These are phyloP conservation scores for Stegophylla sp. DNA, from an alignment of 2,888 invertebrate species.

Conservation along the genomic window DNA sequence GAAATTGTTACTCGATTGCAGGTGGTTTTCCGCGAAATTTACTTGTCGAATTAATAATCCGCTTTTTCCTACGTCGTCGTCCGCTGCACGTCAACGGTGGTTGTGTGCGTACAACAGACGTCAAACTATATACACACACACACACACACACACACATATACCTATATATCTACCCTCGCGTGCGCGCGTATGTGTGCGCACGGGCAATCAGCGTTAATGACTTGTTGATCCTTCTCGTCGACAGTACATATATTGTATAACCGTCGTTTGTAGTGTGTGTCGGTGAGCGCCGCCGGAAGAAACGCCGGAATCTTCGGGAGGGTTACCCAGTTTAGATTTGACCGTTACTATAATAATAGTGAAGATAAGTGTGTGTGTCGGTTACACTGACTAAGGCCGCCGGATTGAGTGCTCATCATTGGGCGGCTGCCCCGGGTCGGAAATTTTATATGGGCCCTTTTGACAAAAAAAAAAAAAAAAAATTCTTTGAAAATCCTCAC, in stretches of 20 bases:
- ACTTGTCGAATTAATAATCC: not conserved
- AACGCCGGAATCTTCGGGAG: not conserved
- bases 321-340: constrained; percentile 10
- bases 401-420: too few species aligned
- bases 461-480: too few species aligned
- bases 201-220: constrained; percentile 23
- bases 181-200: not conserved
- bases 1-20: not conserved
- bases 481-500: too few species aligned
- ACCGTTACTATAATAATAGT: not conserved
- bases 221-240: constrained; percentile 23
- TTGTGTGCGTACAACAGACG: not conserved
- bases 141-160: too few species aligned
- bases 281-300: constrained; percentile 8
- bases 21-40: too few species aligned
- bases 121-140: not conserved
- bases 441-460: too few species aligned
- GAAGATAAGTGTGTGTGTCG: not conserved
- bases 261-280: not conserved
- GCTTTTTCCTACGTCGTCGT: not conserved
- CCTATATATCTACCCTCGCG: not conserved
- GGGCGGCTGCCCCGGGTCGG: too few species aligned
- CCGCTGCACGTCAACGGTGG: not conserved
- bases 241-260: not conserved
- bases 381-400: too few species aligned